A percentile compares a stretch with the other conserved stretches of the same genome.
Conservation (phyloP, 1,140 invertebrate genomes). For the Brachionus angularis region DNA sequence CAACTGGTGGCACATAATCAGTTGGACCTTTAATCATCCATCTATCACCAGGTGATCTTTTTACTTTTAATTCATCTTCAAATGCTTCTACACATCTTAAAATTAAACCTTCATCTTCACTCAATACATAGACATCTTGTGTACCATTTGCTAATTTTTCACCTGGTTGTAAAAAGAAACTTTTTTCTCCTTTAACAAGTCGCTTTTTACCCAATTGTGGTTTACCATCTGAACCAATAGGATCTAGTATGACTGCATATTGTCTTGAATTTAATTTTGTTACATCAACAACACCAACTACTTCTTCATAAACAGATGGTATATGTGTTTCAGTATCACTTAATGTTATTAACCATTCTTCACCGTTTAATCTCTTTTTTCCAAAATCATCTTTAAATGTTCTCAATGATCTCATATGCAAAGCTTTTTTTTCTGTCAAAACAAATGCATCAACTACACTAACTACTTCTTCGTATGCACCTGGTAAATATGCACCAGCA, state of each 20-base stretch:
- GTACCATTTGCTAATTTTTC: constrained; percentile 60
- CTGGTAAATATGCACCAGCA: constrained; percentile 61
- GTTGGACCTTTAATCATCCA: constrained; percentile 62
- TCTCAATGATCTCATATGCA: constrained; percentile 58
- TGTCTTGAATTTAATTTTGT: constrained; percentile 60
- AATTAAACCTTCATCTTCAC: constrained; percentile 61
- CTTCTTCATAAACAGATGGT: constrained; percentile 61
- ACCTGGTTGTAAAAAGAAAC: constrained; percentile 61
- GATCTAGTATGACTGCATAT: constrained; percentile 61
- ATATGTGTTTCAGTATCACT: constrained; percentile 60
- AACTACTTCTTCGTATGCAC: constrained; percentile 61
- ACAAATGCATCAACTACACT: constrained; percentile 60
- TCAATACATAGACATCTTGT: constrained; percentile 59
- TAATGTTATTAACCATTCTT: constrained; percentile 61
- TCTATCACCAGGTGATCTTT: constrained; percentile 58
- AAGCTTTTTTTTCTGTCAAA: constrained; percentile 61
- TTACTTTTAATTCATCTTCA: constrained; percentile 44
- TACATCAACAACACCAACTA: constrained; percentile 58
- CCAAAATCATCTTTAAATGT: constrained; percentile 60
- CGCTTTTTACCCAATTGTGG: constrained; percentile 58
- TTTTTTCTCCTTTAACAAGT: constrained; percentile 57
- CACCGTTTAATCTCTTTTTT: constrained; percentile 59
- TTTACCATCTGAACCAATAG: constrained; percentile 57
- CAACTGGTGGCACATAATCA: constrained; percentile 61
- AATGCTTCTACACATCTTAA: constrained; percentile 59